Evolutionary conservation across 2,797 vertebrate species (phyloP), one percentile per base, ranked within the genome.

Genomic region (Lateolabrax maculatus): DNA sequence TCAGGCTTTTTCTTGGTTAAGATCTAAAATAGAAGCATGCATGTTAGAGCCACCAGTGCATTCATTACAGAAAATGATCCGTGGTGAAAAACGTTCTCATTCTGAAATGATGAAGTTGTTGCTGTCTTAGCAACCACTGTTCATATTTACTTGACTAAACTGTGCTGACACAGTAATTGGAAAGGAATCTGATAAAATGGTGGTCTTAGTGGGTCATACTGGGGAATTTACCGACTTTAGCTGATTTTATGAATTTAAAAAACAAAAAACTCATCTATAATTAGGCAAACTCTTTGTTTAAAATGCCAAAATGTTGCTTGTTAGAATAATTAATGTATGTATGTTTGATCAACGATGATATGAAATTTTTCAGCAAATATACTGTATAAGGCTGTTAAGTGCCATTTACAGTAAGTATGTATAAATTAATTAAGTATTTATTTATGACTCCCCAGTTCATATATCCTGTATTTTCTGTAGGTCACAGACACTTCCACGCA

Each of bases 181-280:
- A 67, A 67, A 62, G 52, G 39, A 75, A 84, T 73, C 34, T 44
- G 66, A 80, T 82, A 49, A 71, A 79, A 81, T 63, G 55, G 65
- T 58, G 62, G 63, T 84, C 73, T 77, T 75, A 73, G 62, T 62
- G 75, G 84, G 71, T 34, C 23, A 27, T 76, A 36, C 51, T 2
- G 66, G 75, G 83, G 87, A 81, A 92, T 89, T 86, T 81, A 74
- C 61, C 10, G 53, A 84, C 73, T 84, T 66, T 21, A 70, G 67
- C 39, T 34, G 65, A 68, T 23, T 74, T 43, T 75, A 75, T 43
- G 68, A 76, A 76, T 63, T 10, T 1, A 80, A 36, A 68, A 76
- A 65, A 68, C 29, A 49, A 62, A 25, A 1, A 21, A 12, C 21
- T n/a, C 64, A 12, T 67, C 37, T 6, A 34, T 64, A 39, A 79